Evolutionary conservation across 2,113 vertebrate species (phyloP).

Genomic region (Pipa parva): DNA sequence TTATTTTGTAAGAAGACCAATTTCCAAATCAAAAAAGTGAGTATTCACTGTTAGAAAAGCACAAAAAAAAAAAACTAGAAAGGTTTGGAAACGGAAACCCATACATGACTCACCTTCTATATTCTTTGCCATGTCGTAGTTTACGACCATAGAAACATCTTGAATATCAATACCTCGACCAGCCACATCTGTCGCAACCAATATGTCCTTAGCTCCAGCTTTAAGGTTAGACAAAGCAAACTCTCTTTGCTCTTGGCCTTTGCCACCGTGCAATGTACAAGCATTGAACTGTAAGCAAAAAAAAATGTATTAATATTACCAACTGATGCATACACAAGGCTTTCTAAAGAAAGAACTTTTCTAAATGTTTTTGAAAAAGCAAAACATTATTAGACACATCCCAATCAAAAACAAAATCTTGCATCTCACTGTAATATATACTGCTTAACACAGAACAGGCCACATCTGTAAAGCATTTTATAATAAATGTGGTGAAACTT

Average conservation of each 20-base stretch:
- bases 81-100: background rate
- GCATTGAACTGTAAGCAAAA: slow-evolving; percentile 81
- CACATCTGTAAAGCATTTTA: too few relatives aligned
- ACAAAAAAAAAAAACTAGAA: background rate
- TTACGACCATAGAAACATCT: slow-evolving; percentile 95
- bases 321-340: too few relatives aligned
- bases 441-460: too few relatives aligned
- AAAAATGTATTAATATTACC: too few relatives aligned
- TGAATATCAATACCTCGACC: slow-evolving; percentile 97
- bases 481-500: too few relatives aligned
- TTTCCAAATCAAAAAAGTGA: too few relatives aligned
- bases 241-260: slow-evolving; percentile 96
- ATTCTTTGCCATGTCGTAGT: slow-evolving; percentile 99
- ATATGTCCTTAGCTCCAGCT: slow-evolving; percentile 93
- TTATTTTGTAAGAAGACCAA: too few relatives aligned
- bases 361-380: too few relatives aligned
- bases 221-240: slow-evolving; percentile 97
- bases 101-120: slow-evolving; percentile 88
- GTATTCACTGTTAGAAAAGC: background rate
- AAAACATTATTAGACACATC: too few relatives aligned
- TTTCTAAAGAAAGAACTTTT: too few relatives aligned
- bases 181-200: slow-evolving; percentile 96
- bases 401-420: too few relatives aligned
- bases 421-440: too few relatives aligned
- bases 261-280: slow-evolving; percentile 93